Conservation (phyloP, 2,888 invertebrate species). For the Escarpia spicata region DNA sequence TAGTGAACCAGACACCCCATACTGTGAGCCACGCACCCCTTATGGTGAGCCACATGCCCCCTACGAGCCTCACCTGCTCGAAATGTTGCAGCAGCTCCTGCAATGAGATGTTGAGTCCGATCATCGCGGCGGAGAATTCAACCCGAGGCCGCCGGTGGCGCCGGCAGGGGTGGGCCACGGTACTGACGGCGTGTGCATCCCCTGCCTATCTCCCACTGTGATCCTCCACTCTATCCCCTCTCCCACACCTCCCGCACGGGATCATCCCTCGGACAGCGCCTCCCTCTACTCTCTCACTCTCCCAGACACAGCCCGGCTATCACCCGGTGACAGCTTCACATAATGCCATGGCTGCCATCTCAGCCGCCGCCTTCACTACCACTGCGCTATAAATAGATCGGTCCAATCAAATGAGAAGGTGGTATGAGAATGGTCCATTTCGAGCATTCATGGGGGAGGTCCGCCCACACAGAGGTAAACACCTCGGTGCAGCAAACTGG, state of each 20-base stretch:
- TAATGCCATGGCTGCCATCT: not conserved
- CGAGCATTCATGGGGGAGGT: not conserved
- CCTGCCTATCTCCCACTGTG: not conserved
- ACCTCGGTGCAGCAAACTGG: not conserved
- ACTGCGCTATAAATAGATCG: not conserved
- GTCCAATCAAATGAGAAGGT: not conserved
- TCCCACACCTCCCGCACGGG: slow-evolving; percentile 17
- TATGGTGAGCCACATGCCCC: not conserved
- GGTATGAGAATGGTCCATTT: not conserved
- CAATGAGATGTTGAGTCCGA: slow-evolving; percentile 74
- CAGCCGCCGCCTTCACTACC: not conserved
- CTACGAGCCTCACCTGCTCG: slow-evolving; percentile 71
- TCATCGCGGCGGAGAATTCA: slow-evolving; percentile 64
- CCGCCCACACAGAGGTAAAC: not conserved
- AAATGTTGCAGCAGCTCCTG: slow-evolving; percentile 74
- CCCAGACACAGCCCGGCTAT: not conserved
- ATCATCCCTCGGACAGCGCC: not conserved
- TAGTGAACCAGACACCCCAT: no score
- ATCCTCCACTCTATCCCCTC: not conserved
- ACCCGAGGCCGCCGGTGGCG: slow-evolving; percentile 22
- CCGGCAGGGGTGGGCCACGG: slow-evolving; percentile 24
- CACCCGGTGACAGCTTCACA: not conserved
- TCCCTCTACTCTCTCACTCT: not conserved
- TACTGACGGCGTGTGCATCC: slow-evolving; percentile 1
- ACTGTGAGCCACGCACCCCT: no score